Evolutionary conservation across 2,888 invertebrate genomes (phyloP), one percentile per base, ranked within the genome.

Genomic region (Rhynchonema sp.): DNA sequence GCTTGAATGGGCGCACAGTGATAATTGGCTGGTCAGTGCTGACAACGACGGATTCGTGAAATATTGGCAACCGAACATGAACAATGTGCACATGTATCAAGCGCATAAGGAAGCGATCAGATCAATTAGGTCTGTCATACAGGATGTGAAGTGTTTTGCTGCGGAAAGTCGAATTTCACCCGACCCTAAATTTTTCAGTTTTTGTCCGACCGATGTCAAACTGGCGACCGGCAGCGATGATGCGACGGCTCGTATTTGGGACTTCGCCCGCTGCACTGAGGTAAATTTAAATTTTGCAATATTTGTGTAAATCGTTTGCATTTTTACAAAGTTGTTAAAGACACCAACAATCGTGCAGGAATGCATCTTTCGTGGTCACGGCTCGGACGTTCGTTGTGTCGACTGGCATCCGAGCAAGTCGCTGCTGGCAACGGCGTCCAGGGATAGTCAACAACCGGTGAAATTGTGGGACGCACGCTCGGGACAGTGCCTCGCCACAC

Each of bases 61-160:
- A 74, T 99, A 99, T 79, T 99, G 98, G 98, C 98, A 99, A 80
- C 90, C 92, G 69, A 99, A 99, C 78, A 99, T 99, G 98, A 99
- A 99, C 80, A 98, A 98, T 79, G 98, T 99, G 61, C 96, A 98
- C 82, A 96, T 98, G 92, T 99, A 91, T 80, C 96, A 96, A 79
- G 98, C 96, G 61, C 98, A 99, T 78, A 96, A 98, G 82, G 98
- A 99, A 81, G 89, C 98, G 66, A 86, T 99, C 69, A 83, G 98
- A 77, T 94, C 94, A 79, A 86, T 98, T 81, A 87, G 87, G 88
- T 89, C 84, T 61, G 61, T 60, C 28, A 17, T 38, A 38, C 38
- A 38, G 38, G 38, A 38, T 13, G 38, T 38, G 38, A 6, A 17
- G 38, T 17, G 17, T 38, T 17, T 38, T n/a, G n/a, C n/a, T n/a